Conservation (phyloP, 2,797 vertebrate genomes). For the Pyrocephalus nanus region DNA sequence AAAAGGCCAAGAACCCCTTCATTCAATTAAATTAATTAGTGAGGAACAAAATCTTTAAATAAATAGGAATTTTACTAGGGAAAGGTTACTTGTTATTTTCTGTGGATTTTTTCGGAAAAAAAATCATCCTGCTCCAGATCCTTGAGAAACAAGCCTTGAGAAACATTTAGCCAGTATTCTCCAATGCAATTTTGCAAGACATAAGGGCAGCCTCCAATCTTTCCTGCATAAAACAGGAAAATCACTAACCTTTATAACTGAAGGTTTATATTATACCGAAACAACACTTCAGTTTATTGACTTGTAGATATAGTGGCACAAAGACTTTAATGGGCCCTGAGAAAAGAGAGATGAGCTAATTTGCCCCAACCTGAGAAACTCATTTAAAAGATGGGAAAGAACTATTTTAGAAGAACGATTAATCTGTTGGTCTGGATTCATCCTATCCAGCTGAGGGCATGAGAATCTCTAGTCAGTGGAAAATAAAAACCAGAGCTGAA, state of each 20-base stretch:
- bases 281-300: background rate
- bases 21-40: background rate
- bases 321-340: background rate
- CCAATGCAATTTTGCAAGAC: background rate
- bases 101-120: fast-evolving
- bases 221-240: background rate
- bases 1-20: background rate
- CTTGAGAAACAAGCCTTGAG: background rate
- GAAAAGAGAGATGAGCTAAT: background rate
- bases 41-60: background rate
- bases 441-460: background rate
- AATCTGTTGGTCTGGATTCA: background rate
- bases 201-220: background rate
- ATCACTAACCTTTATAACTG: background rate
- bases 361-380: background rate
- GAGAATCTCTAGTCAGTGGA: background rate
- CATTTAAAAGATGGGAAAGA: background rate
- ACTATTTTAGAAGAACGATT: background rate
- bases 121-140: background rate
- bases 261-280: background rate
- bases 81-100: background rate
- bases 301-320: background rate
- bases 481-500: background rate
- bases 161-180: background rate
- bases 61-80: background rate